Evolutionary conservation across 2,888 invertebrate genomes (phyloP).

Genomic region (Leptarthrus brevirostris): DNA sequence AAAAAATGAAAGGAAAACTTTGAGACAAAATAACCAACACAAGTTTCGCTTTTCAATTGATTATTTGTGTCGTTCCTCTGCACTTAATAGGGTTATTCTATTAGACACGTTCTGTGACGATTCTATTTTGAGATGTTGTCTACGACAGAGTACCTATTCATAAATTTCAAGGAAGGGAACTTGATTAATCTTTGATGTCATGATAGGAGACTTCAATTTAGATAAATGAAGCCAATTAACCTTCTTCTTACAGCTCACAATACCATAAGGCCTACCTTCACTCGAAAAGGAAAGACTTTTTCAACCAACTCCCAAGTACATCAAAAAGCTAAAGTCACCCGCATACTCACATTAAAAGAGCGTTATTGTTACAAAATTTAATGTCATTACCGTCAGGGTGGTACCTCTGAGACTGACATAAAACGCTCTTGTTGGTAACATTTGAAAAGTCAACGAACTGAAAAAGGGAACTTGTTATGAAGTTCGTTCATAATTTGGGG

Average conservation of each 20-base stretch:
- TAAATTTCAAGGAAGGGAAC: not conserved
- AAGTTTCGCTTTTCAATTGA: constrained; percentile 7
- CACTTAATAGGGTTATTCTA: constrained; percentile 7
- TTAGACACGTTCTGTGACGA: not conserved
- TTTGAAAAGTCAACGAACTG: too few species aligned
- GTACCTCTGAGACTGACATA: too few species aligned
- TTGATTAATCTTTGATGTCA: constrained; percentile 29
- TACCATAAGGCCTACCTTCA: not conserved
- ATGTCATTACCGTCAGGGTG: not conserved
- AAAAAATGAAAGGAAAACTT: not conserved
- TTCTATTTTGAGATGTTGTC: constrained; percentile 14
- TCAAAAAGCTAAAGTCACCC: not conserved
- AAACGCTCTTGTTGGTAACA: too few species aligned
- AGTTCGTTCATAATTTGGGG: too few species aligned
- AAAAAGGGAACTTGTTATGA: too few species aligned
- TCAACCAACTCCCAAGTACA: not conserved
- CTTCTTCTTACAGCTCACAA: not conserved
- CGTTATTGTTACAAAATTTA: constrained; percentile 1
- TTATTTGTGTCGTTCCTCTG: not conserved
- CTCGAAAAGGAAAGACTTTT: not conserved
- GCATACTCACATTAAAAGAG: constrained; percentile 1
- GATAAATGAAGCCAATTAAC: constrained; percentile 25
- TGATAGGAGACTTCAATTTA: constrained; percentile 18
- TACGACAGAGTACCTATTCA: constrained; percentile 1
- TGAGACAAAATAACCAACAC: constrained; percentile 4